Percentiles rank a stretch among this genome's conserved stretches.
Evolutionary conservation across 2,113 vertebrate species (phyloP).

Genomic region (Aphyosemion australe): DNA sequence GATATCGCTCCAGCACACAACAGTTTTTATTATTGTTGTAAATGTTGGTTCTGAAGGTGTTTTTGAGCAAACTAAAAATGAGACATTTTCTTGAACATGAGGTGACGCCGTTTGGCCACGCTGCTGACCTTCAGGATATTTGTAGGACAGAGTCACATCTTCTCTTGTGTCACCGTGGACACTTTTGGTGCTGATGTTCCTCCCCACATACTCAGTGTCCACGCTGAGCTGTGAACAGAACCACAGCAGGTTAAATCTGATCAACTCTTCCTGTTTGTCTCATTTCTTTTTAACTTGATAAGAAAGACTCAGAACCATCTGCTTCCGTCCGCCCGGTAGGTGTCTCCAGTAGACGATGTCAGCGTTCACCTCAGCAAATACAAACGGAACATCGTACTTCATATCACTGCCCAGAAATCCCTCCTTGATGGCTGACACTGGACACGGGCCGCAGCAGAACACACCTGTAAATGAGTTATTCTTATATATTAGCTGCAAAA

Average conservation of each 20-base stretch:
- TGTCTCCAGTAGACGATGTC: slow-evolving; percentile 77
- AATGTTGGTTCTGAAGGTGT: too few relatives aligned
- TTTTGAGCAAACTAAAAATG: too few relatives aligned
- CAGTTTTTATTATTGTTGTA: too few relatives aligned
- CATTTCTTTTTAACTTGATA: background rate
- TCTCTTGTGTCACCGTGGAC: slow-evolving; percentile 72
- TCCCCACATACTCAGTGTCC: slow-evolving; percentile 64
- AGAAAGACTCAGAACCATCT: slow-evolving; percentile 35
- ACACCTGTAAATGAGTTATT: slow-evolving; percentile 56
- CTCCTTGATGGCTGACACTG: slow-evolving; percentile 77
- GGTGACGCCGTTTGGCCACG: too few relatives aligned
- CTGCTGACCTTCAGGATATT: slow-evolving; percentile 80
- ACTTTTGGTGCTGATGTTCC: slow-evolving; percentile 83
- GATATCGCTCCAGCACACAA: too few relatives aligned
- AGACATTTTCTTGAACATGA: too few relatives aligned
- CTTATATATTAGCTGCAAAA: too few relatives aligned
- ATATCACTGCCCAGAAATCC: slow-evolving; percentile 64
- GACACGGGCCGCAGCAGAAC: slow-evolving; percentile 82
- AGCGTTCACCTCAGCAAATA: slow-evolving; percentile 84
- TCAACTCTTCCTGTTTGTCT: background rate
- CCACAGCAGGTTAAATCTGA: background rate
- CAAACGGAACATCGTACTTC: slow-evolving; percentile 79
- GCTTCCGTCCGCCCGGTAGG: slow-evolving; percentile 44
- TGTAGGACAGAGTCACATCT: slow-evolving; percentile 79
- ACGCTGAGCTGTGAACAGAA: slow-evolving; percentile 32